phyloP scores from a whole-genome alignment of 2,888 invertebrate species.

The Drosophila buzzatii region DNA sequence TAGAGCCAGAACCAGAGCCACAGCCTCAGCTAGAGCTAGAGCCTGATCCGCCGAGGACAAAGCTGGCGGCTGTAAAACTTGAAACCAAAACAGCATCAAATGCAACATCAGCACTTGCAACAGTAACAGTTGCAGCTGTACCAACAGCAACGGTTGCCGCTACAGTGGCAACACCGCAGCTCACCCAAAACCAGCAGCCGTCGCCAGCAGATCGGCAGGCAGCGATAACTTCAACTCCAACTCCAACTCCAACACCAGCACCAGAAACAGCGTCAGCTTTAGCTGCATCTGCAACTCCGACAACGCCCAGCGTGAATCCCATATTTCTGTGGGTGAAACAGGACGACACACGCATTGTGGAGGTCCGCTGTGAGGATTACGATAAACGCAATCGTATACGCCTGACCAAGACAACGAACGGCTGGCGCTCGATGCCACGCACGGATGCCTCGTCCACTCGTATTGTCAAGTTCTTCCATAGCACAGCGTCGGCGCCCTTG shows the following conservation, averaged over 20 bases:
- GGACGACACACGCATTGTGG: constrained; percentile 92
- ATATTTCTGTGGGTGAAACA: constrained; percentile 94
- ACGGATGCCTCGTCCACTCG: constrained; percentile 87
- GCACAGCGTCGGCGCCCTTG: constrained; percentile 79
- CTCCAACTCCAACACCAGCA: background rate
- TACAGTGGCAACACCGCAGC: constrained; percentile 3
- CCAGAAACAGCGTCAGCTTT: background rate
- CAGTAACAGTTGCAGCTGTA: constrained; percentile 10
- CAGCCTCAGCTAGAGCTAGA: constrained; percentile 24
- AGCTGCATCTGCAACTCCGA: background rate
- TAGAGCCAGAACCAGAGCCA: background rate
- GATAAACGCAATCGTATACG: constrained; percentile 94
- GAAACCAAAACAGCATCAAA: constrained; percentile 72
- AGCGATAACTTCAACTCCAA: background rate
- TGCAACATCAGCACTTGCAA: constrained; percentile 23
- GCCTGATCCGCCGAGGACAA: constrained; percentile 35
- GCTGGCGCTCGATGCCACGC: constrained; percentile 93
- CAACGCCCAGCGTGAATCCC: constrained; percentile 87
- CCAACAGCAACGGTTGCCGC: background rate
- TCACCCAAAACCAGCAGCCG: constrained; percentile 3
- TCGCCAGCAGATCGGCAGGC: constrained; percentile 3
- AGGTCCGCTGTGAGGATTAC: constrained; percentile 95
- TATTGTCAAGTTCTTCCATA: constrained; percentile 83
- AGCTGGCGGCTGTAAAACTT: constrained; percentile 62
- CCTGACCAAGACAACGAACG: constrained; percentile 91